A percentile compares a stretch with the other conserved stretches of the same genome.
Evolutionary conservation across 2,113 vertebrate species (phyloP).

Genomic region (Neolamprologus ventralis): DNA sequence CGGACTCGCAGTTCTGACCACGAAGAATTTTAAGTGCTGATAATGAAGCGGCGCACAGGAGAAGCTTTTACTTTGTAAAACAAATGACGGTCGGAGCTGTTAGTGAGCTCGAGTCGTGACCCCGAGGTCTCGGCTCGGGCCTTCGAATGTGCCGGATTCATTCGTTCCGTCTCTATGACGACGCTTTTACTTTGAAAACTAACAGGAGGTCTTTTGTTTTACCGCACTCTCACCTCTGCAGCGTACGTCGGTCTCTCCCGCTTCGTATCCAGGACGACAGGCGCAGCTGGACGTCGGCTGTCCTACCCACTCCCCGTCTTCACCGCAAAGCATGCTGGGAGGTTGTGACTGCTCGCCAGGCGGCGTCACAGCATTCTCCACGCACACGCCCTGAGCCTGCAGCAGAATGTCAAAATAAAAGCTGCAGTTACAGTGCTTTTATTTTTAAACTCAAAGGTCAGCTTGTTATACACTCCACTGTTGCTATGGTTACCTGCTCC

Average conservation of each 20-base stretch:
- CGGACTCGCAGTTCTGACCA: not conserved
- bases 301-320: constrained; percentile 83
- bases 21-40: not conserved
- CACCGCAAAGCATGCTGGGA: constrained; percentile 80
- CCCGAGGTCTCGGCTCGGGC: not conserved
- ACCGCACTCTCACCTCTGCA: constrained; percentile 70
- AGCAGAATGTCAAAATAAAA: not conserved
- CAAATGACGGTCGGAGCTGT: not conserved
- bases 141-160: not conserved
- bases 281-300: constrained; percentile 70
- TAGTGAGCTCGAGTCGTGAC: not conserved
- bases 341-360: constrained; percentile 41
- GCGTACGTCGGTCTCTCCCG: constrained; percentile 50
- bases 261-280: constrained; percentile 73
- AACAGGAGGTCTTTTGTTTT: not conserved
- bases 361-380: constrained; percentile 63
- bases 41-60: not conserved
- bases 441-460: not conserved
- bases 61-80: not conserved
- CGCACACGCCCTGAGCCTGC: constrained; percentile 74
- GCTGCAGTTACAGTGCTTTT: not conserved
- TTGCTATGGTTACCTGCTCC: constrained; percentile 57
- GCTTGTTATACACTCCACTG: not conserved
- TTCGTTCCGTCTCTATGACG: not conserved
- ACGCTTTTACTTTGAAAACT: not conserved